These are phyloP conservation scores for Procavia capensis DNA, from an alignment of 2,113 vertebrate genomes.

Conservation along the genomic window DNA sequence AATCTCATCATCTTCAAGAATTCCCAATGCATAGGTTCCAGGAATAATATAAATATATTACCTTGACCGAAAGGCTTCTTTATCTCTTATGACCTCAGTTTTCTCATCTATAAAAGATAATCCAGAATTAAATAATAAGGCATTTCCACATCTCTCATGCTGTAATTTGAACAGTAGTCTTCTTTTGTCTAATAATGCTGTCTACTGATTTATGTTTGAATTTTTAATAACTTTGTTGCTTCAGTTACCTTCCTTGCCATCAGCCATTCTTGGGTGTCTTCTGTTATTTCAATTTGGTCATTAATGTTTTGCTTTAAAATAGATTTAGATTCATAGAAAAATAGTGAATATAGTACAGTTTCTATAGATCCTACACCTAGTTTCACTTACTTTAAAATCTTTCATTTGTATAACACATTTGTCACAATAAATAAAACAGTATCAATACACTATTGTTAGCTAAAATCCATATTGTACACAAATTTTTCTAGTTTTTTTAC, in stretches of 20 bases:
- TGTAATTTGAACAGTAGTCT: not conserved
- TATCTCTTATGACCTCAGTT: not conserved
- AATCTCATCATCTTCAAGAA: not conserved
- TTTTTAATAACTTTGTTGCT: not conserved
- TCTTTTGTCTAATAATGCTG: not conserved
- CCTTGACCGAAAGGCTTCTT: not conserved
- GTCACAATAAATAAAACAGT: not conserved
- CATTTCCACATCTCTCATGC: not conserved
- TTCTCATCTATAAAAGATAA: not conserved
- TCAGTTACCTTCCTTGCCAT: not conserved
- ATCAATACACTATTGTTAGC: not conserved
- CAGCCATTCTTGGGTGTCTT: not conserved
- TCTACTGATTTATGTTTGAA: not conserved
- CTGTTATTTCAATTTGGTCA: not conserved
- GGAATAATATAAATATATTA: not conserved
- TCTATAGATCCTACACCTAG: not conserved
- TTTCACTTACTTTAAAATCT: not conserved
- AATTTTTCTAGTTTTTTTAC: not conserved
- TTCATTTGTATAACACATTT: not conserved
- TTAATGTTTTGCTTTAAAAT: not conserved
- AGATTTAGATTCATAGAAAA: not conserved
- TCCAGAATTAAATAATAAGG: not conserved
- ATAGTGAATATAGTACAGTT: not conserved
- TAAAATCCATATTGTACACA: not conserved
- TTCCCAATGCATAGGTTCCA: not conserved